These are phyloP conservation scores for Muntiacus muntjak DNA, from an alignment of 2,113 vertebrate genomes.

Conservation along the genomic window DNA sequence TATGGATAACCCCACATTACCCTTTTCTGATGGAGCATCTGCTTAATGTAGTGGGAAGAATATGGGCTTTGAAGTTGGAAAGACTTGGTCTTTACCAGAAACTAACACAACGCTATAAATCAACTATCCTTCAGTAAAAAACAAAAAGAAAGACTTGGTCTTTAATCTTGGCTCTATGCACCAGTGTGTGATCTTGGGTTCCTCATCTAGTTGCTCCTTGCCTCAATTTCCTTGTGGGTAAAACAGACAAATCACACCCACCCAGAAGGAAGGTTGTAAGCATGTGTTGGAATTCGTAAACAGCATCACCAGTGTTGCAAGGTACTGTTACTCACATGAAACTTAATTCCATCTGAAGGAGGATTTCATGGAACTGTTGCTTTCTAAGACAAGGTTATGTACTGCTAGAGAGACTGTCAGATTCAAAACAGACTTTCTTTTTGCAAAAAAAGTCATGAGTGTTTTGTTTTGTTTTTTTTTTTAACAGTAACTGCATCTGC, in stretches of 20 bases:
- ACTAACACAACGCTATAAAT: not conserved
- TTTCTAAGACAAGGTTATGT: conserved; percentile 3
- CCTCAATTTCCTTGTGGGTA: not conserved
- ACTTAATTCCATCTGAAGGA: not conserved
- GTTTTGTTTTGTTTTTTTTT: conserved; percentile 35
- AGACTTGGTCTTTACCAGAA: not conserved
- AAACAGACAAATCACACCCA: not conserved
- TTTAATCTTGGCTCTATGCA: not conserved
- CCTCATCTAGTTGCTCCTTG: not conserved
- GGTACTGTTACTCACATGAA: not conserved
- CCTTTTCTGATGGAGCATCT: not conserved
- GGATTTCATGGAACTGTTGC: not conserved
- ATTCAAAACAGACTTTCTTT: conserved; percentile 46
- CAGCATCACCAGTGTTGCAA: not conserved
- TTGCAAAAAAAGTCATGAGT: not conserved
- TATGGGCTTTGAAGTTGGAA: not conserved
- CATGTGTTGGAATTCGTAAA: not conserved
- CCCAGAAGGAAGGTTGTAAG: not conserved
- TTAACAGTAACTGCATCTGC: not conserved
- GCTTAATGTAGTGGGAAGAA: not conserved
- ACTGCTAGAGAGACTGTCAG: not conserved
- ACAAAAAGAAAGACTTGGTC: not conserved
- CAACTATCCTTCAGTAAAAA: not conserved
- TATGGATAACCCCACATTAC: not conserved
- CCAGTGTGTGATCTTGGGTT: not conserved